phyloP scores from a whole-genome alignment of 2,113 vertebrate genomes.

The Calyptomena viridis region DNA sequence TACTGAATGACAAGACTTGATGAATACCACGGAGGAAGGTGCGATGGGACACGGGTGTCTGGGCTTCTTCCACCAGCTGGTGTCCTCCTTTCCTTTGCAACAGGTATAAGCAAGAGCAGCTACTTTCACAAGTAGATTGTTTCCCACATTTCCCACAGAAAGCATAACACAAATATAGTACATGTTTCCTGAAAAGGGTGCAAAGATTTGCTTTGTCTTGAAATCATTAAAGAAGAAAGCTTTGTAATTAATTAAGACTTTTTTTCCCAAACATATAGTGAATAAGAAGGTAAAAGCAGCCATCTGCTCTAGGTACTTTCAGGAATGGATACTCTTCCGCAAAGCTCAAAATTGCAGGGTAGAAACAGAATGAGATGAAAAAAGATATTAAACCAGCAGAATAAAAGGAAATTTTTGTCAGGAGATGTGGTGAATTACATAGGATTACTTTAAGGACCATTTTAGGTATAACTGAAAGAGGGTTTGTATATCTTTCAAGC shows the following conservation, averaged over 20 bases:
- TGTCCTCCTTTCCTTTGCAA: constrained; percentile 17
- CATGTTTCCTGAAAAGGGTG: accelerated
- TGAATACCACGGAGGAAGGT: accelerated
- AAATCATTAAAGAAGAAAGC: not conserved
- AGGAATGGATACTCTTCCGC: not conserved
- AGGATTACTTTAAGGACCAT: not conserved
- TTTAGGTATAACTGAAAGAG: not conserved
- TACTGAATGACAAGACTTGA: not conserved
- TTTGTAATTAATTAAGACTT: not conserved
- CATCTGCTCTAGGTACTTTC: not conserved
- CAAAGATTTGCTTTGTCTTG: not conserved
- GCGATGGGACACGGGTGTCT: not conserved
- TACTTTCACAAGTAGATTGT: not conserved
- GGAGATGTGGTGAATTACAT: not conserved
- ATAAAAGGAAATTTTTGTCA: not conserved
- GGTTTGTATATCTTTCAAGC: not conserved
- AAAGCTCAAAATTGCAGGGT: not conserved
- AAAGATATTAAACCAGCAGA: not conserved
- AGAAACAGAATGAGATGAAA: not conserved
- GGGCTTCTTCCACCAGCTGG: not conserved
- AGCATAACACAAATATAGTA: not conserved
- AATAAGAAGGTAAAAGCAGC: not conserved
- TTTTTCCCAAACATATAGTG: not conserved
- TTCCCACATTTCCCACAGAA: not conserved
- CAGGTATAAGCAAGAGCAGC: not conserved